phyloP scores from a whole-genome alignment of 1,140 invertebrate species.

The Aleiodes sp. region DNA sequence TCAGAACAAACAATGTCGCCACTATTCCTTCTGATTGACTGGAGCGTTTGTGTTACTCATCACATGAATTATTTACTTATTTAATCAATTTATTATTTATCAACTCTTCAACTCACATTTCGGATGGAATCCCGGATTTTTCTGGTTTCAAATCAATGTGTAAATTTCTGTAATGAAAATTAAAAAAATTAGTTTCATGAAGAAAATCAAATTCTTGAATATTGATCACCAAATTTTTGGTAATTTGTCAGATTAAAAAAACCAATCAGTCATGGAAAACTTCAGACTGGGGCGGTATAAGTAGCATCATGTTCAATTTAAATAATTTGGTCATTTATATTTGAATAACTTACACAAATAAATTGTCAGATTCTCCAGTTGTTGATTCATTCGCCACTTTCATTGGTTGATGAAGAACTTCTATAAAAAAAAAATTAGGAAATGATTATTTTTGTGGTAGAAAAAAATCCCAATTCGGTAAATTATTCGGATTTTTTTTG shows the following conservation, averaged over 20 bases:
- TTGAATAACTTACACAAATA: slow-evolving; percentile 12
- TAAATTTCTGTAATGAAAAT: too few species aligned
- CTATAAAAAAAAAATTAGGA: slow-evolving; percentile 9
- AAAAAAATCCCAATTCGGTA: too few species aligned
- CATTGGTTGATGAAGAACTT: background rate
- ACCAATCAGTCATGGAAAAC: slow-evolving; percentile 47
- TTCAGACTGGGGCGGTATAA: slow-evolving; percentile 56
- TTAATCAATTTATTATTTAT: too few species aligned
- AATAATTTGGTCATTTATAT: slow-evolving; percentile 10
- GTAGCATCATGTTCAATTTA: slow-evolving; percentile 38
- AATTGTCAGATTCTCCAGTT: background rate
- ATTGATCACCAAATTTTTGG: slow-evolving; percentile 24
- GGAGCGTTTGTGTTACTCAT: slow-evolving; percentile 43
- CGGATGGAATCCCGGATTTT: too few species aligned
- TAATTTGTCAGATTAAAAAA: slow-evolving; percentile 33
- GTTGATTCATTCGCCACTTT: slow-evolving; percentile 11
- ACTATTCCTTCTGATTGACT: slow-evolving; percentile 51
- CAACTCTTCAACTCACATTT: too few species aligned
- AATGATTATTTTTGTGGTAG: too few species aligned
- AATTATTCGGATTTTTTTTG: background rate
- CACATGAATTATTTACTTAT: slow-evolving; percentile 32
- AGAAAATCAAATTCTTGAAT: background rate
- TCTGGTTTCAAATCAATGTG: too few species aligned
- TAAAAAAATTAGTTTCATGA: background rate
- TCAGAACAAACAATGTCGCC: slow-evolving; percentile 45